Base-by-base conservation (phyloP, 2,888 invertebrate species). In the Epistrophe eligans region DNA sequence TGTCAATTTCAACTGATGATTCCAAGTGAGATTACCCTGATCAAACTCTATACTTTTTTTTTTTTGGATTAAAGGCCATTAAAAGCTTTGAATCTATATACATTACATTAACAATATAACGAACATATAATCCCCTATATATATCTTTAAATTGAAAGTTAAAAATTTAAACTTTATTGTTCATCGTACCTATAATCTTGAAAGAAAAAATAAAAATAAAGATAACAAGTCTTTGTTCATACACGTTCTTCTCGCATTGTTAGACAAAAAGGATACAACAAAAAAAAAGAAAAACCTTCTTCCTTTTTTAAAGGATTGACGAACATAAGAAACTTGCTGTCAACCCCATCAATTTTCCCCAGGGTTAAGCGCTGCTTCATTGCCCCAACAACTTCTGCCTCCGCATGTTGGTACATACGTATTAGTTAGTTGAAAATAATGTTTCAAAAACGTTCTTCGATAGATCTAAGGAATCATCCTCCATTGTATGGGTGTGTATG, bases 361-460 rank as follows among this genome's bases (percentile, higher is more conserved):
- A 40, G 55, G 40, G 50, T 24, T 50, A 32, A 45, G 35, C 13
- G 57, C 66, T 72, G 40, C 66, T 71, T 60, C 77, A 77, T 66
- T 8, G 9, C 28, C 67, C 66, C 77, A 62, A 62, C 55, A 79
- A 19, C 38, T 72, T 57, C 17, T 70, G 28, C 24, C 43, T 77
- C 48, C n/a, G 55, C n/a, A 24, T 24, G 24, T 24, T 2, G 1
- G 24, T 24, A 24, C 3, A 24, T 64, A 11, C 45, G 40, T 62
- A 58, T 38, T 35, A n/a, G n/a, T n/a, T 32, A 77, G 67, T 57
- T 64, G 71, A 58, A 74, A 74, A 84, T 70, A 76, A 76, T 77
- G 66, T 58, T 77, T 67, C 43, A 72, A 43, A 79, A 79, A 11
- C 45, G 38, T 64, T 45, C 28, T 35, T 57, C 40, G 62, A 58